Conservation (phyloP, 1,140 invertebrate species). For the Augochlora pura region DNA sequence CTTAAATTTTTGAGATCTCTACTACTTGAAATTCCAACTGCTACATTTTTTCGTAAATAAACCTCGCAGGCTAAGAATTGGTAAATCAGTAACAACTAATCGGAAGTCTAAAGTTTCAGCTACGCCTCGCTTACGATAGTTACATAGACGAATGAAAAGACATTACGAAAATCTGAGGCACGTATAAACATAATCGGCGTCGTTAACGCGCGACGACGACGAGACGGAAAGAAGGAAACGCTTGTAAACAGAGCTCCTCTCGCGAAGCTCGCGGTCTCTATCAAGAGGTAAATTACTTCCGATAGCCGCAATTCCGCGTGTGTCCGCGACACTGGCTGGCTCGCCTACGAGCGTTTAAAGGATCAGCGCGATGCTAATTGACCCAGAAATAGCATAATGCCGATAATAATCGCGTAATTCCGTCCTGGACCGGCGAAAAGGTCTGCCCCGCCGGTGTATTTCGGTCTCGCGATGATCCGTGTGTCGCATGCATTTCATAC, state of each 20-base stretch:
- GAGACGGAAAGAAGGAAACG: background rate
- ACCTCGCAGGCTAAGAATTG: no score
- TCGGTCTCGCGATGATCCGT: background rate
- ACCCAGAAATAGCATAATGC: constrained; percentile 63
- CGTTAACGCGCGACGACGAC: background rate
- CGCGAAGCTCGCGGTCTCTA: background rate
- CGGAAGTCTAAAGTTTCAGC: no score
- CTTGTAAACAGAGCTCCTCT: background rate
- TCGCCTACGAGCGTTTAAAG: constrained; percentile 44
- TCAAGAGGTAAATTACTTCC: constrained; percentile 30
- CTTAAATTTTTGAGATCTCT: no score
- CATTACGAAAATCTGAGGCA: no score
- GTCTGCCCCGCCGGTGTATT: background rate
- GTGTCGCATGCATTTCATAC: no score
- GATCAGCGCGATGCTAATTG: constrained; percentile 59
- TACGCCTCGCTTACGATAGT: no score
- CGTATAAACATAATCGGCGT: no score
- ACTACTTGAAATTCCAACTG: no score
- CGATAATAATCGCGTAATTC: constrained; percentile 70
- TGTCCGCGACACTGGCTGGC: background rate
- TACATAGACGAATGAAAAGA: no score
- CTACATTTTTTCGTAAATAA: no score
- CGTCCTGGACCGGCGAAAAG: constrained; percentile 64
- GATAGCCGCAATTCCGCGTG: constrained; percentile 35
- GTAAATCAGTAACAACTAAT: no score